These are phyloP conservation scores for Poecilia wingei DNA, from an alignment of 2,797 vertebrate genomes.

Conservation along the genomic window DNA sequence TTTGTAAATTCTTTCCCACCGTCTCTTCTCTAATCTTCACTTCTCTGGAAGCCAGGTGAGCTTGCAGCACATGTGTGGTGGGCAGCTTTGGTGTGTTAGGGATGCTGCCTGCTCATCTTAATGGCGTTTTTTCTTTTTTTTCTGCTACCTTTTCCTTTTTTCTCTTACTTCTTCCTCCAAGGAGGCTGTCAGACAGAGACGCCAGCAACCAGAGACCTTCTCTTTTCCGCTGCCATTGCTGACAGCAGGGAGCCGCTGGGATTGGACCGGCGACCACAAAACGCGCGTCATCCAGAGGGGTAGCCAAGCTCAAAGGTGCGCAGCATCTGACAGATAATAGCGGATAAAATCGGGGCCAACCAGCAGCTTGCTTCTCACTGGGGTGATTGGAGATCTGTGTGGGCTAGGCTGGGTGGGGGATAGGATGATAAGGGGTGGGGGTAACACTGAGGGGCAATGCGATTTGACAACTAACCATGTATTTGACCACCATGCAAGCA, in stretches of 20 bases:
- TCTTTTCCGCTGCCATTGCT: slow-evolving; percentile 48
- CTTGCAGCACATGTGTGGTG: slow-evolving; percentile 70
- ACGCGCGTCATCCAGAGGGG: slow-evolving; percentile 55
- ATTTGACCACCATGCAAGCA: slow-evolving; percentile 51
- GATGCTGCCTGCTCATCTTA: slow-evolving; percentile 73
- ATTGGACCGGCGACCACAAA: slow-evolving; percentile 59
- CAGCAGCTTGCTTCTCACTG: slow-evolving; percentile 35
- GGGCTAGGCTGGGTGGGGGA: slow-evolving; percentile 27
- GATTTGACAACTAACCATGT: slow-evolving; percentile 58
- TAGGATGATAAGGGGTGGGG: slow-evolving; percentile 24
- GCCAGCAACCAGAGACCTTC: slow-evolving; percentile 58
- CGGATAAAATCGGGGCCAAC: slow-evolving; percentile 65
- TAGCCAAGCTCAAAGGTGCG: slow-evolving; percentile 66
- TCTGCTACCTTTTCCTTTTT: slow-evolving; percentile 46
- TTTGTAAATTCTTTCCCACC: slow-evolving; percentile 68
- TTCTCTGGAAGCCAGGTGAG: slow-evolving; percentile 79
- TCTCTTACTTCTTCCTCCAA: slow-evolving; percentile 56
- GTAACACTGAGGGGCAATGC: slow-evolving; percentile 48
- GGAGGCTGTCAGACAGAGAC: slow-evolving; percentile 70
- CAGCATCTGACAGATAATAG: slow-evolving; percentile 76
- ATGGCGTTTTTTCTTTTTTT: slow-evolving; percentile 56
- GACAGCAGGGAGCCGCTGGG: slow-evolving; percentile 70
- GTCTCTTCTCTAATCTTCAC: slow-evolving; percentile 77
- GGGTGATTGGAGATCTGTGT: slow-evolving; percentile 18
- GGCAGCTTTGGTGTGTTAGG: slow-evolving; percentile 77